Base-by-base conservation (phyloP, 2,888 invertebrate species). In the Amphimallon solstitiale region DNA sequence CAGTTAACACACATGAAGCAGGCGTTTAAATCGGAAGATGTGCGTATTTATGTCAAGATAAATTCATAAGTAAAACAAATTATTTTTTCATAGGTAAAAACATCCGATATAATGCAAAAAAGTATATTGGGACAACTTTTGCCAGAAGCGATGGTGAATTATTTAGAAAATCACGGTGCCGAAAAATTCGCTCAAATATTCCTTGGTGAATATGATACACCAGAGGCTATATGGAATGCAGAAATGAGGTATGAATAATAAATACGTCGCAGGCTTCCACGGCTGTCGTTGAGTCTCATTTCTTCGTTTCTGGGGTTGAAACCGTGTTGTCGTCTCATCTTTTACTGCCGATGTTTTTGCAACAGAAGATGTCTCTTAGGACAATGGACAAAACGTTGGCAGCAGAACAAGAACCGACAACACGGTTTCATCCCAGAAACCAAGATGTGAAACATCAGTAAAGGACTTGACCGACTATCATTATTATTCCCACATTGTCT, bases 131-230 rank as follows among this genome's bases (percentile, higher is more conserved):
- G 96, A 0, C 97, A 95, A 77, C 84, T 99, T 62, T 82, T 99
- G 63, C 99, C 99, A 0, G 99, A 99, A 80, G 99, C 99, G 0
- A 98, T 99, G 97, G 95, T 99, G 1, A 97, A 97, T 78, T 99
- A 98, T 82, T 85, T 99, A 64, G 98, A 99, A 81, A 98, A 99
- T 82, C 97, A 99, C 79, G 98, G 98, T 0, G 89, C 98, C 0
- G 98, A 98, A 70, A 97, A 97, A 80, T 99, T 99, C 83, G 97
- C 99, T 0, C 96, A 99, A 84, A 97, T 96, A 76, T 96, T 94
- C 83, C 86, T 98, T 14, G 98, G 98, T 0, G 99, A 99, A 84
- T 99, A 95, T 85, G 98, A 99, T 83, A 99, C 98, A 5, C 99
- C 99, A 0, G 99, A 99, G 84, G 98, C 97, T 0, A 99, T 99